Evolutionary conservation across 2,113 vertebrate genomes (phyloP), one percentile per base, ranked within the genome.

Genomic region (Bufo bufo): DNA sequence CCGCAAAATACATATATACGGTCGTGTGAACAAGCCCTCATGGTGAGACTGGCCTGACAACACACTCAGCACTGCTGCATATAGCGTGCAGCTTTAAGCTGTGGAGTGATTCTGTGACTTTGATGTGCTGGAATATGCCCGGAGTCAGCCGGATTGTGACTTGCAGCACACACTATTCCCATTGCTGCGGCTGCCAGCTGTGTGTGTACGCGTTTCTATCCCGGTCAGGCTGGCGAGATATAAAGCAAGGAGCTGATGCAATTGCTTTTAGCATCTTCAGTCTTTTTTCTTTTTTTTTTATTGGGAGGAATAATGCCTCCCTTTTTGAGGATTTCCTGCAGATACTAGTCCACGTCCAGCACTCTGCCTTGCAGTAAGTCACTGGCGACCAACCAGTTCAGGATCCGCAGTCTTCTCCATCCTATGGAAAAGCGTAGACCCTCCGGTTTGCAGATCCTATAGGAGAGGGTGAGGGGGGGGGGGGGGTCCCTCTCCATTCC

Each of bases 311-410:
- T 89, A 89, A 92, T 92, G 89, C 71, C 71, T 45, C 69, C 69
- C 69, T 74, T 47, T 90, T 91, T 91, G 90, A 93, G 91, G 89
- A 92, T 83, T 33, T 91, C 90, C 89, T 90, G 91, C 90, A 89
- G 84, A 65, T 91, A 90, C 87, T 47, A 14, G 33, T 91, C 92
- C 69, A 88, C 91, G 89, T 92, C 93, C 69, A 16, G 92, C 94
- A 92, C 94, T 94, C 93, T 93, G 93, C 93, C 93, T 94, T 95
- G 95, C 95, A 94, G 95, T 94, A 95, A 93, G 92, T 91, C 93
- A 92, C 91, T 95, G 95, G 95, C 95, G 94, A 92, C 92, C 92
- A 92, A 94, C 95, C 95, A 95, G 93, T 94, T 93, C 92, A 77
- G 91, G 93, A 94, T 92, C 95, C 95, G 95, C 95, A 93, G 94